Conservation (phyloP, 2,797 vertebrate genomes). For the Sebastes oblongus region DNA sequence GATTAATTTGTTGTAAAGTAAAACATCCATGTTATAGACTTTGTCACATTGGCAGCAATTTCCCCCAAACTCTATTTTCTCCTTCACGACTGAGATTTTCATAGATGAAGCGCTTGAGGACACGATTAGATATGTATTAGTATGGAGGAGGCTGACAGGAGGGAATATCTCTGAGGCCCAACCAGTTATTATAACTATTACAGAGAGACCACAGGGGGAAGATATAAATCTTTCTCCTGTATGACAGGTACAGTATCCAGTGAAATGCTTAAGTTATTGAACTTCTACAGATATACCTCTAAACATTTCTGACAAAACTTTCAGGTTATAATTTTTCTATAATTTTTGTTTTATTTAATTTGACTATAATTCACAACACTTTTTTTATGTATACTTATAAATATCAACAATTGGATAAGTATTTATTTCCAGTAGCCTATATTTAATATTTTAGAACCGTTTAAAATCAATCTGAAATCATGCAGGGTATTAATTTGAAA, state of each 20-base stretch:
- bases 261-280: not conserved
- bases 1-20: not conserved
- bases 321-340: not conserved
- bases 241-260: slow-evolving; percentile 36
- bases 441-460: not conserved
- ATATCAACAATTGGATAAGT: not conserved
- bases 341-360: not conserved
- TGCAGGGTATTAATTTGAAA: not conserved
- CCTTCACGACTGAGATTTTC: slow-evolving; percentile 77
- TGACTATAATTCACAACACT: not conserved
- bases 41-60: slow-evolving; percentile 14
- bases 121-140: slow-evolving; percentile 98
- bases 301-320: not conserved
- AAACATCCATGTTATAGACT: not conserved
- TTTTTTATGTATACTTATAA: not conserved
- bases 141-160: slow-evolving; percentile 79
- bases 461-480: not conserved
- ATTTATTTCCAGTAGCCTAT: not conserved
- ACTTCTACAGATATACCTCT: not conserved
- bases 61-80: slow-evolving; percentile 44
- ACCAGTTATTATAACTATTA: slow-evolving; percentile 82
- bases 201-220: slow-evolving; percentile 61
- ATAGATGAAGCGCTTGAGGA: slow-evolving; percentile 87
- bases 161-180: slow-evolving; percentile 81
- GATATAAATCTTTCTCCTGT: slow-evolving; percentile 59